Conservation (phyloP, 2,888 invertebrate genomes). For the Callyntrura guangdongensis region DNA sequence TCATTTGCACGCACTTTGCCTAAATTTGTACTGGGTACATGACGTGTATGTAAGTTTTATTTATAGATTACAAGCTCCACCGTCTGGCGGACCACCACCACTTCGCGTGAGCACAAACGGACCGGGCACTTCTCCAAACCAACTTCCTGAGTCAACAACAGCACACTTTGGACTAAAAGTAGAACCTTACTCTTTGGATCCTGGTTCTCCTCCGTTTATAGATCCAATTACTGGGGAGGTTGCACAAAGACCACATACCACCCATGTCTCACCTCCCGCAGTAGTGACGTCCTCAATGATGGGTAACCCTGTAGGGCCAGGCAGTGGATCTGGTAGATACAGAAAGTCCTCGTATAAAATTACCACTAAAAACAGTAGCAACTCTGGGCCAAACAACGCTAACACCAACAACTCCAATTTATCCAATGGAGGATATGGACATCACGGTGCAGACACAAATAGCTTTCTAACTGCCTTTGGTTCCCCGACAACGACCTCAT, state of each 20-base stretch:
- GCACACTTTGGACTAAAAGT: conserved; percentile 84
- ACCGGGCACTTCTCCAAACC: conserved; percentile 81
- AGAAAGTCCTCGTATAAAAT: conserved; percentile 76
- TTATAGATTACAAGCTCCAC: conserved; percentile 83
- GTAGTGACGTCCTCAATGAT: conserved; percentile 83
- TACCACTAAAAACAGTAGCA: conserved; percentile 69
- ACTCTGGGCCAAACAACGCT: conserved; percentile 65
- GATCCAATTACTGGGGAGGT: conserved; percentile 80
- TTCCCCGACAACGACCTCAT: conserved; percentile 67
- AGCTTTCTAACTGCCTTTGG: conserved; percentile 70
- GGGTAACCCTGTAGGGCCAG: conserved; percentile 67
- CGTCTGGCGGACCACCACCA: conserved; percentile 65
- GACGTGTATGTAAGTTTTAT: conserved; percentile 80
- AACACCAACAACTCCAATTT: conserved; percentile 66
- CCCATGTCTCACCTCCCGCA: conserved; percentile 83
- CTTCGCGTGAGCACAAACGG: conserved; percentile 76
- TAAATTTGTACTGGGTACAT: conserved; percentile 74
- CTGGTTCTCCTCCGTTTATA: conserved; percentile 83
- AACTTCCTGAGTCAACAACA: conserved; percentile 84
- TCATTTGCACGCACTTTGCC: conserved; percentile 65
- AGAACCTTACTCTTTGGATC: conserved; percentile 83
- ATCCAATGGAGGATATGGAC: conserved; percentile 59
- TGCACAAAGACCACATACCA: conserved; percentile 83
- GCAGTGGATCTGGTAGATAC: conserved; percentile 73
- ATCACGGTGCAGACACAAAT: conserved; percentile 68